A percentile compares a stretch with the other conserved stretches of the same genome.
These are phyloP conservation scores for Tauraco erythrolophus DNA, from an alignment of 2,113 vertebrate genomes.

Conservation along the genomic window DNA sequence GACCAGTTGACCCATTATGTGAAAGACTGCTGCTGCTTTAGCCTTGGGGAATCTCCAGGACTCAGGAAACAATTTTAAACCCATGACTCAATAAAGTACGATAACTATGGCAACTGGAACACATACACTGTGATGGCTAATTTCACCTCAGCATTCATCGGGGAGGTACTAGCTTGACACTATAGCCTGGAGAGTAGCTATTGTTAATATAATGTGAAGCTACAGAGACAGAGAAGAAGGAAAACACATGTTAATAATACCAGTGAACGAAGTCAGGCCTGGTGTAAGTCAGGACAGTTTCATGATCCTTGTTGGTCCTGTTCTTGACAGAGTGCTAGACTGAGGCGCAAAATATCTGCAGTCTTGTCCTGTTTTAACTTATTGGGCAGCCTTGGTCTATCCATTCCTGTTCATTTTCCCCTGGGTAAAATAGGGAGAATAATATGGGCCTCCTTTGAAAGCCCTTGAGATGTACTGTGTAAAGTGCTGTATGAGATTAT, in stretches of 20 bases:
- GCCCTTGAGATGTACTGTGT: background rate
- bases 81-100: slow-evolving; percentile 46
- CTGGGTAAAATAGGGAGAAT: background rate
- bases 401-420: background rate
- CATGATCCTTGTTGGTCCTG: background rate
- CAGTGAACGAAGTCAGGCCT: background rate
- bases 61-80: slow-evolving; percentile 71
- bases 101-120: slow-evolving; percentile 39
- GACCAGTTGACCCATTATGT: slow-evolving; percentile 42
- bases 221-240: background rate
- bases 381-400: background rate
- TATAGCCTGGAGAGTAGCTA: background rate
- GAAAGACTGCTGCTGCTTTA: slow-evolving; percentile 56
- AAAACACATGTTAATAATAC: background rate
- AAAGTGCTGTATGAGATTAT: background rate
- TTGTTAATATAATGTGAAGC: background rate
- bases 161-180: background rate
- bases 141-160: slow-evolving; percentile 8
- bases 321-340: background rate
- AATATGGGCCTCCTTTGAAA: background rate
- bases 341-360: background rate
- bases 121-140: background rate
- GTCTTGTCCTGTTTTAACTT: background rate
- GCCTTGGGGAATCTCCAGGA: slow-evolving; percentile 58
- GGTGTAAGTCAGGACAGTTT: background rate